These are phyloP conservation scores for Diadumene lineata DNA, from an alignment of 92 coral and sea anemone genomes.

Conservation along the genomic window DNA sequence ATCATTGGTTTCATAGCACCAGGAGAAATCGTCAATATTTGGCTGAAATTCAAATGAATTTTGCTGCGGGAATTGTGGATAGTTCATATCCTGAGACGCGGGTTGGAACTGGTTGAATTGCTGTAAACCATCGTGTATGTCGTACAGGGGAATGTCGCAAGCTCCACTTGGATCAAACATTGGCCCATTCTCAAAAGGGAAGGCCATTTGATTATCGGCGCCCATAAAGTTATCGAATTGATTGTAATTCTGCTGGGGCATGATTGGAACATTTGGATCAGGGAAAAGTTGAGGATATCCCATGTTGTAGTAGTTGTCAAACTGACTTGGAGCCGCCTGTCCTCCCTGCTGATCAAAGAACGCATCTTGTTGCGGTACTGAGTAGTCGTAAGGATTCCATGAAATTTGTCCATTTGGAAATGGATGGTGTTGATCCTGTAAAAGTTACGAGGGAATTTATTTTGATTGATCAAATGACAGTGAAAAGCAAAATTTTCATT, in stretches of 20 bases:
- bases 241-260: background rate
- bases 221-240: background rate
- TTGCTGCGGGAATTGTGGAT: background rate
- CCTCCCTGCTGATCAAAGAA: constrained; percentile 1
- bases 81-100: background rate
- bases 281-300: background rate
- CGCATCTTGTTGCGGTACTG: background rate
- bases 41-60: background rate
- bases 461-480: no score
- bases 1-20: background rate
- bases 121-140: background rate
- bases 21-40: background rate
- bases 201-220: background rate
- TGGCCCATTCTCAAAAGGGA: background rate
- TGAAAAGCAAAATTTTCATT: no score
- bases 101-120: background rate
- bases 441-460: no score
- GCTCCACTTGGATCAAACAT: background rate
- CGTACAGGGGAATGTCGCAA: background rate
- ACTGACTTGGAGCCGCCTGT: background rate
- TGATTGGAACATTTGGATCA: background rate
- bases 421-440: background rate
- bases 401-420: background rate
- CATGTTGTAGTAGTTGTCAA: background rate
- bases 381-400: background rate